Conservation (phyloP, 53 echinoderm and acorn worm species). For the Holothuria leucospilota region DNA sequence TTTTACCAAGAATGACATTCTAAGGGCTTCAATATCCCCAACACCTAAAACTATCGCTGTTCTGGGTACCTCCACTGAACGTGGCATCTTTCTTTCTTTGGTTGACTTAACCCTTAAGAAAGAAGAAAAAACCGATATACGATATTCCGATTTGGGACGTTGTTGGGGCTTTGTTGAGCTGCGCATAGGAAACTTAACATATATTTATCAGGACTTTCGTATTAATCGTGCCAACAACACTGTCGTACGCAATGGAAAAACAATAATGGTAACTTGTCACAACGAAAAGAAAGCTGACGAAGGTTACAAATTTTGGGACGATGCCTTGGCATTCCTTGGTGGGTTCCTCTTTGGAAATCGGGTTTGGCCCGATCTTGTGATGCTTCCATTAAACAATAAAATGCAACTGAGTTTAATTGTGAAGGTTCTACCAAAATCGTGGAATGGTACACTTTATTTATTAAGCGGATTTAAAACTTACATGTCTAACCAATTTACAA, state of each 20-base stretch:
- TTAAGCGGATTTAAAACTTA: no score
- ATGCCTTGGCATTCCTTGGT: constrained; percentile 6
- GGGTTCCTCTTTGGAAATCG: neutral
- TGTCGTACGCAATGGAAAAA: neutral
- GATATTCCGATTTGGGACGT: neutral
- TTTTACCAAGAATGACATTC: constrained; percentile 8
- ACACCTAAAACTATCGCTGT: constrained; percentile 21
- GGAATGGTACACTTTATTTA: no score
- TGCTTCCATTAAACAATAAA: no score
- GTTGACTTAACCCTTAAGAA: constrained; percentile 11
- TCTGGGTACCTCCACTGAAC: constrained; percentile 29
- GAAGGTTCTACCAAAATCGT: no score
- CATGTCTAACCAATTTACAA: no score
- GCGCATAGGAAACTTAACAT: neutral
- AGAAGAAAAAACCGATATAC: constrained; percentile 3
- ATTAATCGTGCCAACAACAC: neutral
- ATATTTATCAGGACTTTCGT: constrained; percentile 31
- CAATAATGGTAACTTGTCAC: constrained; percentile 25
- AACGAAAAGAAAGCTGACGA: constrained; percentile 23
- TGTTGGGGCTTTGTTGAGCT: constrained; percentile 36
- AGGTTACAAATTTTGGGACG: neutral
- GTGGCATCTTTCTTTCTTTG: constrained; percentile 24
- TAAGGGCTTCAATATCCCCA: neutral
- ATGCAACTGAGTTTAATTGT: no score
- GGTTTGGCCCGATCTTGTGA: no score